Conservation (phyloP, 1,140 invertebrate species). For the Aphaenogaster rudis region DNA sequence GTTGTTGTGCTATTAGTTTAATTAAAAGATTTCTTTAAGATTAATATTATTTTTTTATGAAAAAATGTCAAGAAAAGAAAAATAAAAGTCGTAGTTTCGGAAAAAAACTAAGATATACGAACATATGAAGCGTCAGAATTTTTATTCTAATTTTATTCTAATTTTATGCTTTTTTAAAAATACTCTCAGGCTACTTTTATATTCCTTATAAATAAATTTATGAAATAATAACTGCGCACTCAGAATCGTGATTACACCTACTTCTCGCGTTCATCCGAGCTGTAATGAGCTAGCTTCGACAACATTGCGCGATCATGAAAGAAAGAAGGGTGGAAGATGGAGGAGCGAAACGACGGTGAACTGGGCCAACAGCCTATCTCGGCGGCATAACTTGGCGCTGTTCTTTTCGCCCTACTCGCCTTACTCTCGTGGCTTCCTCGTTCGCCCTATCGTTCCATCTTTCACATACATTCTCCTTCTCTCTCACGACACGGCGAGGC, state of each 20-base stretch:
- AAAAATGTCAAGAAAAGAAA: neutral
- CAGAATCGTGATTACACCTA: neutral
- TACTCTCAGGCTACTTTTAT: neutral
- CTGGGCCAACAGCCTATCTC: conserved; percentile 60
- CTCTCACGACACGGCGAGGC: conserved; percentile 49
- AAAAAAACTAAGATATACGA: neutral
- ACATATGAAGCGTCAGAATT: neutral
- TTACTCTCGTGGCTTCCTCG: conserved; percentile 20
- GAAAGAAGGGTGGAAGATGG: neutral
- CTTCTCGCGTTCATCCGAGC: conserved; percentile 16
- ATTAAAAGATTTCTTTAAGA: neutral
- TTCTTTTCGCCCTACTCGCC: conserved; percentile 25
- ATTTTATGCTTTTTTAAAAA: neutral
- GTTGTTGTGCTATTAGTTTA: neutral
- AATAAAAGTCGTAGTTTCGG: neutral
- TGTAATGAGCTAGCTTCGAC: conserved; percentile 25
- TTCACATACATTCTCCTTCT: conserved; percentile 16
- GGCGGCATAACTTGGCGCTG: conserved; percentile 41
- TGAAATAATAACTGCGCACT: neutral
- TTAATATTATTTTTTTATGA: neutral
- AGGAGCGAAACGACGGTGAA: conserved; percentile 37
- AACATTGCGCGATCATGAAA: conserved; percentile 46
- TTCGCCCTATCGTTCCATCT: conserved; percentile 26
- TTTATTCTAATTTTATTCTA: neutral
- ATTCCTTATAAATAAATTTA: conserved; percentile 13